Percentiles rank a stretch among this genome's conserved stretches.
Conservation (phyloP, 2,797 vertebrate species). For the Spea hammondii region DNA sequence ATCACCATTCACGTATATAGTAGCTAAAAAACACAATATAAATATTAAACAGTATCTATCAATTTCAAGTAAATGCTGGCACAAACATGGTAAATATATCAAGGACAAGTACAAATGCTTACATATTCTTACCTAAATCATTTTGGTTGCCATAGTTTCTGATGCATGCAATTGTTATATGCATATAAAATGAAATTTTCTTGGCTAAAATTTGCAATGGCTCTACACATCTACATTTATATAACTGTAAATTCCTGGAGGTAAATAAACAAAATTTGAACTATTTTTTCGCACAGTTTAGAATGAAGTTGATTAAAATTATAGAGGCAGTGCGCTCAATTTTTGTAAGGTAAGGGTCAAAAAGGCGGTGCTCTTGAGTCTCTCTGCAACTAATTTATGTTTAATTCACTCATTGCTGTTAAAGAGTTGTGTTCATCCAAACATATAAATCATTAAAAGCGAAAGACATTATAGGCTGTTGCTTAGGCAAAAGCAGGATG, state of each 20-base stretch:
- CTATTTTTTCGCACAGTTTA: not conserved
- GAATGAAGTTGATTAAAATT: too few species aligned
- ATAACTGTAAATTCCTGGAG: not conserved
- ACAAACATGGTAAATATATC: not conserved
- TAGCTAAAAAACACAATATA: not conserved
- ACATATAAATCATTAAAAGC: too few species aligned
- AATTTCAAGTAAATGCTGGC: not conserved
- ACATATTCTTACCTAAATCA: not conserved
- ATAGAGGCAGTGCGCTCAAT: too few species aligned
- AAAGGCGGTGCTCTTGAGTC: too few species aligned
- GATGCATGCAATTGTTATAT: not conserved
- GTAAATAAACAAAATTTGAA: not conserved
- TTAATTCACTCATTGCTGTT: too few species aligned
- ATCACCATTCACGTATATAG: not conserved
- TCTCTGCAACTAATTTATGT: too few species aligned
- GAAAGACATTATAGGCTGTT: too few species aligned
- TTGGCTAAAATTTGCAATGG: not conserved
- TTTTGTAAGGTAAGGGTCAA: too few species aligned
- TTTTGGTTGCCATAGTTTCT: slow-evolving; percentile 17
- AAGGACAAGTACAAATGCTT: not conserved
- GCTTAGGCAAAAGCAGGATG: too few species aligned
- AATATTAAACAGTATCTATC: not conserved
- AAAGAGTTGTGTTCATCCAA: too few species aligned
- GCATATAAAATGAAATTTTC: not conserved
- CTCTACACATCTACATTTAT: not conserved